Evolutionary conservation across 2,113 vertebrate species (phyloP), one percentile per base, ranked within the genome.

Genomic region (Dryoscopus gambensis): DNA sequence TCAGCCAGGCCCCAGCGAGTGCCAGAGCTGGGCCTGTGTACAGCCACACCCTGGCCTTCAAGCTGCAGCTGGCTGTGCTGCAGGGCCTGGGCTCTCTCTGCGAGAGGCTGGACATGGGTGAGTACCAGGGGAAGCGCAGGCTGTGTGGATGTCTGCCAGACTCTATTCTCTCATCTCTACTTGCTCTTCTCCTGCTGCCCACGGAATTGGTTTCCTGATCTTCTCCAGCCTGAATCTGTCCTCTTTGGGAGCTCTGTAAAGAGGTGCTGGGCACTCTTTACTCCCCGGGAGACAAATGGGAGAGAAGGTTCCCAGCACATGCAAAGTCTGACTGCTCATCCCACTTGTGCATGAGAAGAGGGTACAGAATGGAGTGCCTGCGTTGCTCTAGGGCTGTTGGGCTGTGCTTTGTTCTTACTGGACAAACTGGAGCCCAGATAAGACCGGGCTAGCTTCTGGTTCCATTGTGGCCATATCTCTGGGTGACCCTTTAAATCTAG

Each of bases 1-100:
- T 91, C 44, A 97, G 95, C 59, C 99, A 99, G 94, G 99, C 99
- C 30, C 97, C 98, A 2, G 79, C 98, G 46, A 99, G 99, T 30
- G 98, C 98, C 96, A 98, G 98, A 33, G 98, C 99, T 0, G 98
- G 99, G 33, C 98, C 99, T 0, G 82, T 99, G 74, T 99, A 99
- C 98, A 97, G 65, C 31, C 99, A 99, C 97, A 99, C 98, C 0
- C 94, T 99, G 70, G 98, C 98, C 95, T 99, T 98, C 98, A 99
- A 99, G 96, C 86, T 99, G 80, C 99, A 99, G 97, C 97, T 99
- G 89, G 98, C 98, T 0, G 98, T 99, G 40, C 92, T 99, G 90
- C 98, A 99, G 96, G 99, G 99, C 8, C 98, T 99, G 83, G 99
- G 99, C 8, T 96, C 98, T 2, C 98, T 99, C 49, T 99, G 99